Conservation (phyloP, 1,140 invertebrate genomes). For the Agrypnia vestita region DNA sequence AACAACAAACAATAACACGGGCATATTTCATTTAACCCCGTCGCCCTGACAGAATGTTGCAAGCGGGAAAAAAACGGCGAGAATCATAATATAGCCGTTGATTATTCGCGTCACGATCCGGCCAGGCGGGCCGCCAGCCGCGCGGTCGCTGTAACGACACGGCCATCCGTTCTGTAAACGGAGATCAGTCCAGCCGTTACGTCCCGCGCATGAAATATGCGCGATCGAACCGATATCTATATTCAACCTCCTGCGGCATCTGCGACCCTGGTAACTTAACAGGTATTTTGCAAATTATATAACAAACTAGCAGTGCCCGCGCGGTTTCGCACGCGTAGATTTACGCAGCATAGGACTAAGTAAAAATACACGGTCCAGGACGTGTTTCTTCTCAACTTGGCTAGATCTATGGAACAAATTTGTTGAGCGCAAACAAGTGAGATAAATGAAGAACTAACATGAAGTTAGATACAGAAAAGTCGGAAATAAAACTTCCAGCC, state of each 20-base stretch:
- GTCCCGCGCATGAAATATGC: not conserved
- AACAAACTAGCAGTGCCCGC: too few relatives aligned
- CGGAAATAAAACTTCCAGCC: too few relatives aligned
- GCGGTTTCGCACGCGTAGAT: too few relatives aligned
- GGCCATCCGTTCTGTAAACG: conserved; percentile 40
- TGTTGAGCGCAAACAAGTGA: too few relatives aligned
- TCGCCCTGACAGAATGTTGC: not conserved
- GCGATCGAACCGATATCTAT: not conserved
- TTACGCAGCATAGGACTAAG: too few relatives aligned
- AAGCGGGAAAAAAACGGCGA: conserved; percentile 27
- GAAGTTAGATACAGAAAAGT: too few relatives aligned
- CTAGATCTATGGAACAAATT: too few relatives aligned
- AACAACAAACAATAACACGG: conserved; percentile 20
- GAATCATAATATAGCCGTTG: conserved; percentile 42
- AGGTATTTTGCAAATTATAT: too few relatives aligned
- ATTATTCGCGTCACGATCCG: conserved; percentile 48
- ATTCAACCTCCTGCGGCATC: not conserved
- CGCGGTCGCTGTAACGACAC: conserved; percentile 11
- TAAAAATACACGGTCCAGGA: too few relatives aligned
- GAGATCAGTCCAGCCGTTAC: conserved; percentile 5
- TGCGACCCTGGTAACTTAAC: too few relatives aligned
- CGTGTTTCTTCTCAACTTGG: too few relatives aligned
- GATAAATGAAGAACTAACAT: too few relatives aligned
- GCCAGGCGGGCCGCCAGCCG: not conserved
- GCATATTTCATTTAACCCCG: conserved; percentile 27